Evolutionary conservation across 2,888 invertebrate genomes (phyloP).

Genomic region (Peribatodes rhomboidaria): DNA sequence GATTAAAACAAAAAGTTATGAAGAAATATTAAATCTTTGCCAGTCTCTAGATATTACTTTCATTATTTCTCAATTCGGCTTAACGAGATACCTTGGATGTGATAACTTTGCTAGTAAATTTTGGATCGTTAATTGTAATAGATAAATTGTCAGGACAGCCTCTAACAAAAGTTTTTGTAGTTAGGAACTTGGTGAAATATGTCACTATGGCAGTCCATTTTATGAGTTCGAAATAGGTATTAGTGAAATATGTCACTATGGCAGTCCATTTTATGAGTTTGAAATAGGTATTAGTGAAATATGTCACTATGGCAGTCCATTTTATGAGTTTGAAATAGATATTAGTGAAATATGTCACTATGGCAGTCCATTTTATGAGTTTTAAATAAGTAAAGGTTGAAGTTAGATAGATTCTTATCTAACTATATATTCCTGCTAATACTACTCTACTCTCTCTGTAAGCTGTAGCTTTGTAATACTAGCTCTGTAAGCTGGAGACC

Average conservation of each 20-base stretch:
- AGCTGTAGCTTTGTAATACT: no score
- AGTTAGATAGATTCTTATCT: no score
- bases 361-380: background rate
- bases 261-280: background rate
- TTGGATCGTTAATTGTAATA: constrained; percentile 20
- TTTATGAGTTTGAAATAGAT: background rate
- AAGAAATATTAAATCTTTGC: constrained; percentile 8
- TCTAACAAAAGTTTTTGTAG: constrained; percentile 15
- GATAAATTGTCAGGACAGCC: constrained; percentile 40
- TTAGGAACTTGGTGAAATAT: background rate
- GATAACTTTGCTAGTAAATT: constrained; percentile 30
- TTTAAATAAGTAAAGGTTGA: background rate
- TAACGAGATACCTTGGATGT: constrained; percentile 15
- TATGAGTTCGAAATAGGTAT: background rate
- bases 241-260: background rate
- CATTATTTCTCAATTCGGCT: constrained; percentile 24
- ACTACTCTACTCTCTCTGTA: no score
- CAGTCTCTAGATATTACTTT: constrained; percentile 9
- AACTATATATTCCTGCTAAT: no score
- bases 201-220: background rate
- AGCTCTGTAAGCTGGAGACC: no score
- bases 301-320: background rate
- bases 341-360: background rate
- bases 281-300: background rate
- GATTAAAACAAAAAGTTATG: background rate